Conservation (phyloP, 2,888 invertebrate genomes). For the Anoncus sp. region DNA sequence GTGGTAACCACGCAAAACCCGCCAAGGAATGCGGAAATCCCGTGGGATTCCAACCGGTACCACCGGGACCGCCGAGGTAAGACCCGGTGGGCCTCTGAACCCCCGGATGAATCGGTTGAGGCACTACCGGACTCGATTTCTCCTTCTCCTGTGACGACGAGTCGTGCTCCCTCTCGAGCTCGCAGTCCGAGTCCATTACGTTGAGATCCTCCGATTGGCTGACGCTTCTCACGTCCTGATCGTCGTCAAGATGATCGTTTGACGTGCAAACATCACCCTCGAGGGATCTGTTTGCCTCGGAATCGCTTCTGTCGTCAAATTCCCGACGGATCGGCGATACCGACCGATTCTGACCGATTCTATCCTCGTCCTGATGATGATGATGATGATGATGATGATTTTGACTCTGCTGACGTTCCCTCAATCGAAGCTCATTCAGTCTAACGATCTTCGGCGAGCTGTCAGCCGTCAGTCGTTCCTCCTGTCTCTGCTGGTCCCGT, state of each 20-base stretch:
- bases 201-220: constrained; percentile 81
- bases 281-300: constrained; percentile 79
- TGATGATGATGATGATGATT: constrained; percentile 48
- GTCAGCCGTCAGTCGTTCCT: constrained; percentile 58
- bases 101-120: constrained; percentile 87
- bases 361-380: constrained; percentile 71
- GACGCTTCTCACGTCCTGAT: constrained; percentile 79
- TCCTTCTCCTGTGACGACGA: constrained; percentile 75
- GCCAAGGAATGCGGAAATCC: constrained; percentile 84
- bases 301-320: constrained; percentile 80
- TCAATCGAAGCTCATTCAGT: constrained; percentile 55
- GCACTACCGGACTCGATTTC: constrained; percentile 86
- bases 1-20: constrained; percentile 88
- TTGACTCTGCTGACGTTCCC: constrained; percentile 61
- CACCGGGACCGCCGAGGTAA: constrained; percentile 85
- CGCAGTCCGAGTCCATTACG: constrained; percentile 81
- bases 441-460: constrained; percentile 62
- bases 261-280: constrained; percentile 77
- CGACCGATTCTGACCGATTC: constrained; percentile 74
- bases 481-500: constrained; percentile 62
- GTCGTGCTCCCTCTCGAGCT: constrained; percentile 77
- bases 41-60: constrained; percentile 80
- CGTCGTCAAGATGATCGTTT: constrained; percentile 79
- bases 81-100: constrained; percentile 86
- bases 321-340: constrained; percentile 77